Evolutionary conservation across 1,140 invertebrate species (phyloP), one percentile per base, ranked within the genome.

Genomic region (Pseudomyrmex cubaensis): DNA sequence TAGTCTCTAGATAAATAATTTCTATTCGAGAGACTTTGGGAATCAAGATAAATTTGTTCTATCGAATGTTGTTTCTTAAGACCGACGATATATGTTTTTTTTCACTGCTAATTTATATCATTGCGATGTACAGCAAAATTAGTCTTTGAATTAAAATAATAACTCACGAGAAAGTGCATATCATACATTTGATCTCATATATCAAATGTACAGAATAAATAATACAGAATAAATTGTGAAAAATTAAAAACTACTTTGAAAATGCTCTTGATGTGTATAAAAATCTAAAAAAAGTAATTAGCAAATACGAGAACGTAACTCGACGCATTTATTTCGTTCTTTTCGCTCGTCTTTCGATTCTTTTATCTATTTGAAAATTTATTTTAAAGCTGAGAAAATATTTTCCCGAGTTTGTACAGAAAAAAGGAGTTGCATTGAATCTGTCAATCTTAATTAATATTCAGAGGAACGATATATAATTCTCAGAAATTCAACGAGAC

Each of bases 61-160:
- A 25, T 35, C 20, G 1, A 52, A 70, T n/a, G n/a, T 46, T 78
- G 56, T 76, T 77, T 25, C n/a, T 59, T 70, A 70, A 78, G 64
- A 78, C 20, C 76, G 44, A 78, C 64, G 76, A 80, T 70, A 70
- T 57, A 46, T 48, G 13, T 20, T 9, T 59, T 7, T 25, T 59
- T 46, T 69, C 57, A 78, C 12, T 78, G 20, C 57, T 8, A 22
- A 13, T 78, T 15, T 77, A 70, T 70, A 78, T 78, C 69, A 78
- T 52, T 59, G 50, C 59, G 52, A 70, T 78, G 70, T 64, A 78
- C 57, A 77, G 4, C 17, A 25, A 9, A 66, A n/a, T 80, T 80
- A 80, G 76, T 80, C 66, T 80, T 80, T 66, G 44, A 12, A 20
- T 54, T 70, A 80, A 46, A 59, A 70, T 78, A 78, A 78, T 70